Base-by-base conservation (phyloP, 2,797 vertebrate genomes). In the Karalla daura region DNA sequence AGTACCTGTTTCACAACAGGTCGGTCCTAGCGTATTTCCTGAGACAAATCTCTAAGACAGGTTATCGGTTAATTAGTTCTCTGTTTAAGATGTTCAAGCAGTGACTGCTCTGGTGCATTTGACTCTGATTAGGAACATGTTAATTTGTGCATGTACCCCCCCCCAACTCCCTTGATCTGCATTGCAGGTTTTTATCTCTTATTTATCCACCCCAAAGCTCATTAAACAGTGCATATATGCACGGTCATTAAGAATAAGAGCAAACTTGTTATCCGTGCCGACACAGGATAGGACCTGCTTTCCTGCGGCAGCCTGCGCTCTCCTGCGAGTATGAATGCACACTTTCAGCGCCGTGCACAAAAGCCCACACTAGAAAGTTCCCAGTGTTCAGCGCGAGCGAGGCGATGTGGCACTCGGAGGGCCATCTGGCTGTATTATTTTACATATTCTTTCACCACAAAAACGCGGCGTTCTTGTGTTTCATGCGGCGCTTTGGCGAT, bases 341-440 rank as follows among this genome's bases (percentile, higher is more conserved):
- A 91, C 87, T 91, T 92, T 93, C 88, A 92, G 88, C 76, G 76
- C 64, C 72, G 80, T 64, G 86, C 87, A 93, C 91, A 93, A 93
- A 92, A 90, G 92, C 81, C 85, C 79, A 84, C 83, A 86, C 90
- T 82, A 92, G 90, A 93, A 93, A 86, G 89, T 90, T 94, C 90
- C 84, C 88, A 89, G 90, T 92, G 88, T 92, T 92, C 87, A 75
- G 53, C 54, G 83, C 70, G 86, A 86, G 89, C 83, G 85, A 86
- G 82, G 87, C 89, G 70, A 77, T 80, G 87, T 87, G 85, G 88
- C 88, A 91, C 93, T 92, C 91, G 92, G 86, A 80, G 73, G 88
- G 85, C 93, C 93, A 94, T 94, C 93, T 94, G 93, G 90, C 89
- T 91, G 92, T 92, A 93, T 94, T 93, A 92, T 90, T 94, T 94